phyloP scores from a whole-genome alignment of 2,113 vertebrate genomes.

The Aegypius monachus region DNA sequence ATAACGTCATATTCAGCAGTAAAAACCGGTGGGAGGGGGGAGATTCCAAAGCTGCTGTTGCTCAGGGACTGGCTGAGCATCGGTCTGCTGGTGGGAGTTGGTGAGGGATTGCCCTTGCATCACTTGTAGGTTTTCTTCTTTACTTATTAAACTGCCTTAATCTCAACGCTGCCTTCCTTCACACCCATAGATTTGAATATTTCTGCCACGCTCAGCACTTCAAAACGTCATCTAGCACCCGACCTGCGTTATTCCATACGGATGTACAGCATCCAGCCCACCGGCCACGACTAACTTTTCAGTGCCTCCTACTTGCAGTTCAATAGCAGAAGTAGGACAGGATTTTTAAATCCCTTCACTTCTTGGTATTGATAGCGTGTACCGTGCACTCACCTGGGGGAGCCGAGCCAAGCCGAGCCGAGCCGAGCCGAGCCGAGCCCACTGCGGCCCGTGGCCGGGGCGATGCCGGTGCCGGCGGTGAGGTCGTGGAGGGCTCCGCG shows the following conservation, averaged over 20 bases:
- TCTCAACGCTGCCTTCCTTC: background rate
- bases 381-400: accelerated
- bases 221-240: background rate
- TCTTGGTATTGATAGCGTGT: accelerated
- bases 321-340: accelerated
- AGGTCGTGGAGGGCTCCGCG: background rate
- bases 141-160: background rate
- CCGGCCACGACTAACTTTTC: background rate
- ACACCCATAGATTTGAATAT: accelerated
- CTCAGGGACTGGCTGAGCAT: background rate
- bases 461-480: background rate
- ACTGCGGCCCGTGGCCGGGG: background rate
- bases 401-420: background rate
- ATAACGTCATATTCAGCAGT: accelerated
- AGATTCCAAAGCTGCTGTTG: background rate
- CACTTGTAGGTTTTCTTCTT: background rate
- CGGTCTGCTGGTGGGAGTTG: accelerated
- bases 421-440: background rate
- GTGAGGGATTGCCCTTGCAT: background rate
- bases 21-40: background rate
- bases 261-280: accelerated
- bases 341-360: background rate
- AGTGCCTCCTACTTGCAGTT: accelerated
- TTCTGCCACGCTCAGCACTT: background rate
- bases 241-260: accelerated